Conservation (phyloP, 2,797 vertebrate species). For the Aulostomus chinensis region DNA sequence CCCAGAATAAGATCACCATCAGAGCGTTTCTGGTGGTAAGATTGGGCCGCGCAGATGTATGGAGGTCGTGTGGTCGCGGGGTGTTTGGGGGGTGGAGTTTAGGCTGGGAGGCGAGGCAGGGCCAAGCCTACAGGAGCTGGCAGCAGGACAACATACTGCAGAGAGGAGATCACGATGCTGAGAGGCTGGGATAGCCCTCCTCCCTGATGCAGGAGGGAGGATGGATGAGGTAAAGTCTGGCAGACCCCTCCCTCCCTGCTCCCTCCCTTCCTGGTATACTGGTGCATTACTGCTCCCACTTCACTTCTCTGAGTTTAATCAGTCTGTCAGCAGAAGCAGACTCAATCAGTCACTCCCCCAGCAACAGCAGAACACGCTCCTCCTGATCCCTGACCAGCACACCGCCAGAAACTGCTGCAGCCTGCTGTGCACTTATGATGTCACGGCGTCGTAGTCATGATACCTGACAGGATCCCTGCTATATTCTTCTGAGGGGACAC, state of each 20-base stretch:
- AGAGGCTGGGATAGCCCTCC: slow-evolving; percentile 71
- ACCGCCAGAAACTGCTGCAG: too few relatives aligned
- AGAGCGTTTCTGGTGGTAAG: too few relatives aligned
- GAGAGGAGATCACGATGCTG: slow-evolving; percentile 65
- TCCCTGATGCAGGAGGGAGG: slow-evolving; percentile 45
- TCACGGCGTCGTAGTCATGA: too few relatives aligned
- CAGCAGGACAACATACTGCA: slow-evolving; percentile 60
- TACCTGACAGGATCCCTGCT: too few relatives aligned
- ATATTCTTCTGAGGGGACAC: too few relatives aligned
- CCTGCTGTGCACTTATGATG: too few relatives aligned
- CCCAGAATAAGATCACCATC: too few relatives aligned
- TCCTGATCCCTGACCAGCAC: slow-evolving; percentile 44
- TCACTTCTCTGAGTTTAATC: slow-evolving; percentile 59
- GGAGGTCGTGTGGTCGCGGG: too few relatives aligned
- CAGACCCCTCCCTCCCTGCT: slow-evolving; percentile 29
- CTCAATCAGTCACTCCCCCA: slow-evolving; percentile 55
- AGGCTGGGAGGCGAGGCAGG: too few relatives aligned
- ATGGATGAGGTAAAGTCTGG: slow-evolving; percentile 47
- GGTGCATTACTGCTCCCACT: slow-evolving; percentile 67
- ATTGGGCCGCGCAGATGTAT: too few relatives aligned
- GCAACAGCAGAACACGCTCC: slow-evolving; percentile 28
- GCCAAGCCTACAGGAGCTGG: slow-evolving; percentile 38
- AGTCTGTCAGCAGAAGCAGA: slow-evolving; percentile 67
- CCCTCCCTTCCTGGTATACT: slow-evolving; percentile 31
- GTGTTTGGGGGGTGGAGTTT: too few relatives aligned